Evolutionary conservation across 2,797 vertebrate genomes (phyloP).

Genomic region (Pelochelys cantorii): DNA sequence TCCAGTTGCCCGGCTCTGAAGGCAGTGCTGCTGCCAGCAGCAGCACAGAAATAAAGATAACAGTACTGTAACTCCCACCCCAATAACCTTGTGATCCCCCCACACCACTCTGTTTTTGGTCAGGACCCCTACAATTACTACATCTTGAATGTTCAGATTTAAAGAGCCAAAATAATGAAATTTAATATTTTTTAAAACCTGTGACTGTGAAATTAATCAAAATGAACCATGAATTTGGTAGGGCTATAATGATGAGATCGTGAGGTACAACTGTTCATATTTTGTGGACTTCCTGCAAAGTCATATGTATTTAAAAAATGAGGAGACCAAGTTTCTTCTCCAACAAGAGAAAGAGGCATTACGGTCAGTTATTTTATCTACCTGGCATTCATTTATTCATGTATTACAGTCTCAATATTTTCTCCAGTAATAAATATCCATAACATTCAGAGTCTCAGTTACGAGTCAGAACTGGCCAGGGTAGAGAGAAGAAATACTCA

Average conservation of each 20-base stretch:
- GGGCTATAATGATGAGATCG: not conserved
- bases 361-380: not conserved
- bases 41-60: no score
- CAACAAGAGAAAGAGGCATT: not conserved
- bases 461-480: not conserved
- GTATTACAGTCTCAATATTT: not conserved
- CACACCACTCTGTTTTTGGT: no score
- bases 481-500: not conserved
- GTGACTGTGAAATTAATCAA: no score
- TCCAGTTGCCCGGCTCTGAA: no score
- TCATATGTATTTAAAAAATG: not conserved
- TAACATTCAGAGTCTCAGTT: not conserved
- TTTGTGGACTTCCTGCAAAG: not conserved
- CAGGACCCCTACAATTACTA: no score
- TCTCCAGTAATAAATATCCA: not conserved
- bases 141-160: no score
- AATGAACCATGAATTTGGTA: no score
- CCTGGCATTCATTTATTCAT: not conserved
- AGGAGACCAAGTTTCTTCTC: not conserved
- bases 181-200: no score
- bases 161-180: no score
- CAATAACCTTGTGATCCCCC: no score
- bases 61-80: no score
- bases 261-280: not conserved
- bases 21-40: no score